Base-by-base conservation (phyloP, 1,140 invertebrate genomes). In the Drosophila chauvacae region DNA sequence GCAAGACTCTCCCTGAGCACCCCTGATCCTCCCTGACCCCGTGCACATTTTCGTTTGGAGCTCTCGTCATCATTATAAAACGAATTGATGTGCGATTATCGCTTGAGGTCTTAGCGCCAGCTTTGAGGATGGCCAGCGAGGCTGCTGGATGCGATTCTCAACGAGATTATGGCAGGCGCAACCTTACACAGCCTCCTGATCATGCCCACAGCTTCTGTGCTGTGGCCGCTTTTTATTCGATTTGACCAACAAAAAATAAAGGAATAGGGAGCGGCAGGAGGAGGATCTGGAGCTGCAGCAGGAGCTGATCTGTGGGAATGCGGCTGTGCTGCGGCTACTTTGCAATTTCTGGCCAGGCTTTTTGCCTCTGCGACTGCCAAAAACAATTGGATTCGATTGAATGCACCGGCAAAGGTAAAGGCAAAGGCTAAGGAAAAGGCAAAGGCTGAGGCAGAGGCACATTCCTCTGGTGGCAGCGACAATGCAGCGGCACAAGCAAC, bases 301-400 rank as follows among this genome's bases (percentile, higher is more conserved):
- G 62, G 68, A 42, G 61, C 66, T 85, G 77, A 51, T 51, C 66
- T 85, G 84, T 87, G 84, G 84, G 84, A 87, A 87, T 87, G 80
- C 73, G 84, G 77, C 84, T 71, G 75, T 60, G 42, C 33, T 65
- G 39, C 41, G 79, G 65, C 70, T 82, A 61, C 77, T 86, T 87
- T 87, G 82, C 83, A 86, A 82, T 87, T 86, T 82, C 78, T 71
- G 70, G 39, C 61, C 45, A 18, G 45, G 60, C 41, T 69, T 68
- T 76, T 78, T 81, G 69, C 35, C 70, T 71, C 62, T 45, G 73
- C 59, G 77, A 81, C 85, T 88, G 85, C 85, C 86, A 90, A 90
- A 90, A 90, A 90, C 85, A 90, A 90, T 90, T 90, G 85, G 81
- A 90, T 90, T 90, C 85, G 85, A 90, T 90, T 90, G 85, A 90